phyloP scores from a whole-genome alignment of 2,113 vertebrate species.

The Lates calcarifer region DNA sequence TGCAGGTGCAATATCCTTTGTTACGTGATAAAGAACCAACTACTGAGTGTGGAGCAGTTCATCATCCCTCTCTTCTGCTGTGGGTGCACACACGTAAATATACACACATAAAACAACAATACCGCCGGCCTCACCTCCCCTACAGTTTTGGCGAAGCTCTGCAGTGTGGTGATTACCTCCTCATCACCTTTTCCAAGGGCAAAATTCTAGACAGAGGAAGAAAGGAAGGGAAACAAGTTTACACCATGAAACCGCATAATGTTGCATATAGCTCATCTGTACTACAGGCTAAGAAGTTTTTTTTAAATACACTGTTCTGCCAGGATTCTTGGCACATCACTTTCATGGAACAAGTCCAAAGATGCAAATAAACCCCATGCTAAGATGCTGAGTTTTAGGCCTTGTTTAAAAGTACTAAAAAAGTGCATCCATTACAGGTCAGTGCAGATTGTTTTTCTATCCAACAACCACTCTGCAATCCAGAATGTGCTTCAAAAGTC shows the following conservation, averaged over 20 bases:
- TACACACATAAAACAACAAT: conserved; percentile 9
- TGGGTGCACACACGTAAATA: neutral
- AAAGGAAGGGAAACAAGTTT: conserved; percentile 2
- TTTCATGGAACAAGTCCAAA: conserved; percentile 37
- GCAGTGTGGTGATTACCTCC: conserved; percentile 94
- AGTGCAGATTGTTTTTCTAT: conserved; percentile 1
- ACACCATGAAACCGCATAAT: conserved; percentile 23
- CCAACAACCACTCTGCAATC: neutral
- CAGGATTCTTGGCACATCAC: conserved; percentile 28
- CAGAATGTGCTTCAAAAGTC: neutral
- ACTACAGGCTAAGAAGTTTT: neutral
- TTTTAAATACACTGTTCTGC: conserved; percentile 14
- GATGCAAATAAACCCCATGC: conserved; percentile 14
- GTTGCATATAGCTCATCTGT: neutral
- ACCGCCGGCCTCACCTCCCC: conserved; percentile 89
- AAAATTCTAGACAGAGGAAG: conserved; percentile 90
- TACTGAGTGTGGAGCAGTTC: neutral
- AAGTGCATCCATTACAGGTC: conserved; percentile 1
- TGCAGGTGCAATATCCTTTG: conserved; percentile 33
- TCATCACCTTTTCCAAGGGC: conserved; percentile 97
- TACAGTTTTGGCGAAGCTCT: conserved; percentile 94
- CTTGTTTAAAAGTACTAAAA: conserved; percentile 15
- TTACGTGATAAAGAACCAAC: conserved; percentile 32
- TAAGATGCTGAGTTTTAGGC: conserved; percentile 29
- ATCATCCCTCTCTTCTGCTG: conserved; percentile 10